Evolutionary conservation across 2,113 vertebrate species (phyloP).

Genomic region (Microcebus griseorufus): DNA sequence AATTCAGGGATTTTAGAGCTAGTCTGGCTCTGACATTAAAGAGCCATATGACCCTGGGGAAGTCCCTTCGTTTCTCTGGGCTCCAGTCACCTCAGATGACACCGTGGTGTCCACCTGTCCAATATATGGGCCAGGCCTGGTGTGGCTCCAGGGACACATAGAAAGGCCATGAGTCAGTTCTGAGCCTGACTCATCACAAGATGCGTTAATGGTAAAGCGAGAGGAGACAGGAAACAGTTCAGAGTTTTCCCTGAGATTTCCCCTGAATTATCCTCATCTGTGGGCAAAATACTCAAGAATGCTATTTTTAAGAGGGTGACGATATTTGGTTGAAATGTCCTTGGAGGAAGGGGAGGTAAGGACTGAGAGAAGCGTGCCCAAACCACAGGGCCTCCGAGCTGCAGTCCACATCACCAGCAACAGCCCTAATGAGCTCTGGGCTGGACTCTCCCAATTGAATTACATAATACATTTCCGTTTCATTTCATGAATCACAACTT

Average conservation of each 20-base stretch:
- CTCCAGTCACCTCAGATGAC: neutral
- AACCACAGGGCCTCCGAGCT: constrained; percentile 63
- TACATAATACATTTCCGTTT: constrained; percentile 67
- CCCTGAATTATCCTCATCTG: constrained; percentile 44
- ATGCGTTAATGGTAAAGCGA: neutral
- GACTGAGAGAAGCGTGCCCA: constrained; percentile 50
- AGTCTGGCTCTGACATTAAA: neutral
- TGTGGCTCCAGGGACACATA: neutral
- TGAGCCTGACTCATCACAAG: constrained; percentile 34
- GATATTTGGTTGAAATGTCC: constrained; percentile 71
- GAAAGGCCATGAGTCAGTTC: neutral
- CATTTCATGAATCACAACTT: constrained; percentile 71
- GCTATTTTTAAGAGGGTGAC: constrained; percentile 76
- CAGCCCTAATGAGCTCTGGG: constrained; percentile 65
- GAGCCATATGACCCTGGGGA: neutral
- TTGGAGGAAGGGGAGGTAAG: constrained; percentile 53
- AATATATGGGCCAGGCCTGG: neutral
- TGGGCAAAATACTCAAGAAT: constrained; percentile 55
- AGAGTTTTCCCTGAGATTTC: constrained; percentile 39
- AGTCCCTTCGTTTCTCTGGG: neutral
- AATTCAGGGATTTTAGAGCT: neutral
- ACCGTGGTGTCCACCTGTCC: neutral
- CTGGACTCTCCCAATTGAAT: constrained; percentile 67
- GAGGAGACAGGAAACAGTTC: neutral
- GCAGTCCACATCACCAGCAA: constrained; percentile 45